Percentiles rank a stretch among this genome's conserved stretches.
Evolutionary conservation across 2,888 invertebrate genomes (phyloP).

Genomic region (Salpingus planirostris): DNA sequence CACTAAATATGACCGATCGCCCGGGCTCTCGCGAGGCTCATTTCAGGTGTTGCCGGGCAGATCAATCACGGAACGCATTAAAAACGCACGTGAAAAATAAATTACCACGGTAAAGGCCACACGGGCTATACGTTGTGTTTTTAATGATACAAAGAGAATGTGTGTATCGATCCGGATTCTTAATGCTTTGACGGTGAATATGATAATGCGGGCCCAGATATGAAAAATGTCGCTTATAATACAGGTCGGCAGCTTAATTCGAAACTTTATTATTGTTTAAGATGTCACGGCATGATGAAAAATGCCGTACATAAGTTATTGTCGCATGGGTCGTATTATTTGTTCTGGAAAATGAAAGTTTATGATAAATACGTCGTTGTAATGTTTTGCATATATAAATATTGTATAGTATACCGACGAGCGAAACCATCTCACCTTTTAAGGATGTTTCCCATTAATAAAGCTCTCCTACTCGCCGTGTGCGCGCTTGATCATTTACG

Average conservation of each 20-base stretch:
- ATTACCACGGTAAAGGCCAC: too few relatives aligned
- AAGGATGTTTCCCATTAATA: slow-evolving; percentile 29
- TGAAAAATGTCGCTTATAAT: too few relatives aligned
- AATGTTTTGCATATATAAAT: slow-evolving; percentile 41
- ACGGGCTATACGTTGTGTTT: too few relatives aligned
- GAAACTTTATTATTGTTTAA: slow-evolving; percentile 30
- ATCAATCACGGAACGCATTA: too few relatives aligned
- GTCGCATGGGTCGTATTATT: slow-evolving; percentile 32
- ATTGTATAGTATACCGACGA: slow-evolving; percentile 35
- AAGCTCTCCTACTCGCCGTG: slow-evolving; percentile 16
- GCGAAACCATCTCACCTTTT: slow-evolving; percentile 32
- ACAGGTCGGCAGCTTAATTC: slow-evolving; percentile 15
- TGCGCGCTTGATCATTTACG: slow-evolving; percentile 26
- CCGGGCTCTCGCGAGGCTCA: too few relatives aligned
- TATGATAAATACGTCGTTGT: slow-evolving; percentile 37
- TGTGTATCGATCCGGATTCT: too few relatives aligned
- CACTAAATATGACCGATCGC: too few relatives aligned
- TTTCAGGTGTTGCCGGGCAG: too few relatives aligned
- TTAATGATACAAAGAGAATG: too few relatives aligned
- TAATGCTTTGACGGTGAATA: too few relatives aligned
- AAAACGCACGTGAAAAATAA: too few relatives aligned
- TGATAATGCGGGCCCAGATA: too few relatives aligned
- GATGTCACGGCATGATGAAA: slow-evolving; percentile 29
- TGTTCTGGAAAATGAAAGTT: slow-evolving; percentile 40
- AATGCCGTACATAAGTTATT: slow-evolving; percentile 36